Conservation (phyloP, 1,140 invertebrate species). For the Aporrectodea caliginosa region DNA sequence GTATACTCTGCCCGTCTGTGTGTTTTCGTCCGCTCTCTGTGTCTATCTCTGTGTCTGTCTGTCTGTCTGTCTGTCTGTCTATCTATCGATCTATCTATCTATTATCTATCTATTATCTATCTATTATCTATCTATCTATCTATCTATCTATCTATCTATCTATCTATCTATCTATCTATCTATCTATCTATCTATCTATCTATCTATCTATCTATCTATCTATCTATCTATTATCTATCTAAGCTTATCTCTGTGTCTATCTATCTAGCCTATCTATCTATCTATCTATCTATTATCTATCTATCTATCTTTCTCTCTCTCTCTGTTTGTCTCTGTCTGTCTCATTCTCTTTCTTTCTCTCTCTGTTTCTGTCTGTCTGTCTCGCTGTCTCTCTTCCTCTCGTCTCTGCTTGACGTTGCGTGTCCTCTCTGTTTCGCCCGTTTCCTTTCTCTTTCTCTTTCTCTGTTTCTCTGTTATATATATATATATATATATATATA, state of each 20-base stretch:
- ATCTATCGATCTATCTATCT: not conserved
- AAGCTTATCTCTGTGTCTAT: not conserved
- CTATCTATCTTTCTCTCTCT: not conserved
- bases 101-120: not conserved
- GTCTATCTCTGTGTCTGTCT: not conserved
- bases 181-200: not conserved
- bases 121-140: not conserved
- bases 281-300: not conserved
- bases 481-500: conserved; percentile 4
- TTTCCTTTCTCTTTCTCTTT: not conserved
- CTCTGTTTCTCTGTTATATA: not conserved
- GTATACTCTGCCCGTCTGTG: not conserved
- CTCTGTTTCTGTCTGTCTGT: not conserved
- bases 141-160: not conserved
- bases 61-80: not conserved
- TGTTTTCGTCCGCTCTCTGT: not conserved
- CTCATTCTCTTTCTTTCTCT: not conserved
- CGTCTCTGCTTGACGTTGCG: not conserved
- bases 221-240: not conserved
- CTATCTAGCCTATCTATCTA: not conserved
- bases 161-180: not conserved
- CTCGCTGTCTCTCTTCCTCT: not conserved
- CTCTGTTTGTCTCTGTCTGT: not conserved
- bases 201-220: not conserved
- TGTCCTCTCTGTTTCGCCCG: not conserved